These are phyloP conservation scores for Petrosia ficiformis DNA, from an alignment of 37 sponge, comb jelly and placozoan species.

Conservation along the genomic window DNA sequence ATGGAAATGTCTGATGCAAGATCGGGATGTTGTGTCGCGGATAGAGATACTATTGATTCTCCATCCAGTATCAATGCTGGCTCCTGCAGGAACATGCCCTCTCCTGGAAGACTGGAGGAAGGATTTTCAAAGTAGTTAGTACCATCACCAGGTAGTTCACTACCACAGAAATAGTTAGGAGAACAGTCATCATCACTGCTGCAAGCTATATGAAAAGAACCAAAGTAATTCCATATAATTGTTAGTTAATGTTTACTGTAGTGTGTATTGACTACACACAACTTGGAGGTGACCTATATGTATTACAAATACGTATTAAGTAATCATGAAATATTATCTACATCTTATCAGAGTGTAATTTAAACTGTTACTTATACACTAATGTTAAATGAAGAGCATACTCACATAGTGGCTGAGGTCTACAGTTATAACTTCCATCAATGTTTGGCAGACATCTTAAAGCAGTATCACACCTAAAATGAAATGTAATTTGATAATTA, in stretches of 20 bases:
- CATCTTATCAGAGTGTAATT: too few species aligned
- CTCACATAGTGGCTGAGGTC: constrained; percentile 25
- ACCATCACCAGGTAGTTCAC: constrained; percentile 26
- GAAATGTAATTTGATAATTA: too few species aligned
- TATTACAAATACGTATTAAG: not conserved
- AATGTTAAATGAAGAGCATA: not conserved
- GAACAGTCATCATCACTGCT: constrained; percentile 23
- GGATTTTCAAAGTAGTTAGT: constrained; percentile 41
- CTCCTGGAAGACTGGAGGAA: constrained; percentile 14
- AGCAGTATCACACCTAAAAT: constrained; percentile 31
- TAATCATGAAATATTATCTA: not conserved
- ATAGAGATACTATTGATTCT: not conserved
- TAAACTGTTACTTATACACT: too few species aligned
- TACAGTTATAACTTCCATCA: constrained; percentile 33
- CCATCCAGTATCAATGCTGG: constrained; percentile 34
- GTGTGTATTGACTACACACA: too few species aligned
- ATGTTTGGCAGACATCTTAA: constrained; percentile 30
- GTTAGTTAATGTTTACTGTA: not conserved
- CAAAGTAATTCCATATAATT: not conserved
- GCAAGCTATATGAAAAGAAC: constrained; percentile 23
- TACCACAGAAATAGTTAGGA: constrained; percentile 53
- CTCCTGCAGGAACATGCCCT: constrained; percentile 45
- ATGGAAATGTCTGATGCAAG: constrained; percentile 65
- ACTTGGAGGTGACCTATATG: not conserved
- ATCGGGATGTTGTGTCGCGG: constrained; percentile 35